Conservation (phyloP, 2,113 vertebrate species). For the Taurulus bubalis region DNA sequence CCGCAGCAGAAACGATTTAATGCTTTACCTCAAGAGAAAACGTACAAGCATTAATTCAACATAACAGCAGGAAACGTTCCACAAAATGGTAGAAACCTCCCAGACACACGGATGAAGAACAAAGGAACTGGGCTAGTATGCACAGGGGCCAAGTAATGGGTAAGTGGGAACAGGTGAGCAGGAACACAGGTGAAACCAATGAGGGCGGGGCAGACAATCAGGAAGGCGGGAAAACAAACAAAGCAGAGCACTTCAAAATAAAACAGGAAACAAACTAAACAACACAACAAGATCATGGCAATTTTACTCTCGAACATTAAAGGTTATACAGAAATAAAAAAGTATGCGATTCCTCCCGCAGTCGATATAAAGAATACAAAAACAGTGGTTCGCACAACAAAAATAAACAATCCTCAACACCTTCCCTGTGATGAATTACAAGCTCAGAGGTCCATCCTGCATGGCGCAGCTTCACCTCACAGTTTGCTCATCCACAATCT, state of each 20-base stretch:
- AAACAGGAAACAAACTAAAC: not conserved
- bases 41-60: not conserved
- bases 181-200: not conserved
- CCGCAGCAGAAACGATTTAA: not conserved
- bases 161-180: not conserved
- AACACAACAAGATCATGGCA: not conserved
- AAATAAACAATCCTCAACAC: not conserved
- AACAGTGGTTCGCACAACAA: not conserved
- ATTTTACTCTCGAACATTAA: not conserved
- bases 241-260: not conserved
- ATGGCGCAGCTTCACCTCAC: constrained; percentile 18
- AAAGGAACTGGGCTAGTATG: not conserved
- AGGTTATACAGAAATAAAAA: not conserved
- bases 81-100: too few relatives aligned
- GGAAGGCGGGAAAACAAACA: not conserved
- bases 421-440: constrained; percentile 17
- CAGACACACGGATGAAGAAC: not conserved
- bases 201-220: not conserved
- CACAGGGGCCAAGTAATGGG: not conserved
- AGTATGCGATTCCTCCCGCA: not conserved
- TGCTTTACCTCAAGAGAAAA: not conserved
- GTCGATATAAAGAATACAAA: not conserved
- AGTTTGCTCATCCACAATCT: constrained; percentile 32
- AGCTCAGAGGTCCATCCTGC: not conserved
- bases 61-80: not conserved